Base-by-base conservation (phyloP, 2,888 invertebrate species). In the Girardia tigrina region DNA sequence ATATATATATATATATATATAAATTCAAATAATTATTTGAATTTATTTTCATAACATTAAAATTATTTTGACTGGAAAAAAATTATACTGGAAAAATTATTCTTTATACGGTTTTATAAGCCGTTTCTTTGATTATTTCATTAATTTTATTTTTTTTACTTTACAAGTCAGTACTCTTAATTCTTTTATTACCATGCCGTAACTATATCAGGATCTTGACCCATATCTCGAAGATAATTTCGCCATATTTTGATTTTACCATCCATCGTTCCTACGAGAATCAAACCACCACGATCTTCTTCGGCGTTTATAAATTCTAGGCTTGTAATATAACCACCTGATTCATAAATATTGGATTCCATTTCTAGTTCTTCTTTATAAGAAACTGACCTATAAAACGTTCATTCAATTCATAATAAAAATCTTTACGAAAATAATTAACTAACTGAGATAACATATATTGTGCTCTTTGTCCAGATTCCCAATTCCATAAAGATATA, bases 151-250 rank as follows among this genome's bases (percentile, higher is more conserved):
- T n/a, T n/a, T n/a, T n/a, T n/a, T n/a, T n/a, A n/a, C n/a, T n/a
- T n/a, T n/a, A n/a, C n/a, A n/a, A n/a, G n/a, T n/a, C n/a, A n/a
- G n/a, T n/a, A n/a, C n/a, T n/a, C n/a, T n/a, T 36, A 36, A 36
- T 36, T 16, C 6, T n/a, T n/a, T 26, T 20, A 16, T 73, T 36
- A 73, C 74, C 74, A 74, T 4, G 74, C 74, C 4, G 74, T 74
- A 1, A 74, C 69, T n/a, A 74, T 69, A 8, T 74, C 74, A 12
- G 74, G 74, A 69, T 74, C 74, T 56, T 74, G 74, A 26, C 74
- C 74, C 74, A 74, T 74, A 28, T 74, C 74, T 8, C 42, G 6
- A 16, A 42, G 23, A 56, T 74, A 74, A 42, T 74, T 74, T 27
- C 74, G 23, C 69, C 69, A 74, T 4, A 74, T 69, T 23, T 56